phyloP scores from a whole-genome alignment of 2,113 vertebrate species.

The Festucalex cinctus region DNA sequence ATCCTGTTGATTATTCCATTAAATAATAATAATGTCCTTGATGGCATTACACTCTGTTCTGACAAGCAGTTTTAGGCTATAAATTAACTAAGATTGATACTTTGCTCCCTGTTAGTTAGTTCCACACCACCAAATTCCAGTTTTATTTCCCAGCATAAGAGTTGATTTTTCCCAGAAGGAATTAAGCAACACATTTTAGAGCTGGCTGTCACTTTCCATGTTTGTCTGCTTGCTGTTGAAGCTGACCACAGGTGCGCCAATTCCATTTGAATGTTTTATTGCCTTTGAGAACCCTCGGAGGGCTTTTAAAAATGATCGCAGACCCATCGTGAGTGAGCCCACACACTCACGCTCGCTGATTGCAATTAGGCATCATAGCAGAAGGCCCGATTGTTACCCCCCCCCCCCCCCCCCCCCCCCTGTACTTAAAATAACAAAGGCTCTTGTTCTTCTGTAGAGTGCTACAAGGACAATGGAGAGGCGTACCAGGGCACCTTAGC shows the following conservation, averaged over 20 bases:
- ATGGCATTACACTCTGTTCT: too few species aligned
- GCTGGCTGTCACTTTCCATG: slow-evolving; percentile 46
- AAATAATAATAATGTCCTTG: too few species aligned
- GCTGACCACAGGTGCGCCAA: slow-evolving; percentile 13
- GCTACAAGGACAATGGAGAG: slow-evolving; percentile 86
- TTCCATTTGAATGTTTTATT: slow-evolving; percentile 42
- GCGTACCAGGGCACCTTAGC: slow-evolving; percentile 85
- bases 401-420: not conserved
- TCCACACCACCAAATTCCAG: not conserved
- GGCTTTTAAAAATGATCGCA: slow-evolving; percentile 10
- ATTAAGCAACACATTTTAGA: slow-evolving; percentile 44
- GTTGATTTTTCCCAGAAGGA: not conserved
- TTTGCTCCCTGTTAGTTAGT: not conserved
- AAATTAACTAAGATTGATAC: too few species aligned
- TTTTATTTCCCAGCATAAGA: slow-evolving; percentile 13
- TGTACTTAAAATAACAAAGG: slow-evolving; percentile 22
- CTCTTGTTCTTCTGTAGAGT: slow-evolving; percentile 74
- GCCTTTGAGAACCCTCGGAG: slow-evolving; percentile 30
- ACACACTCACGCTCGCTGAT: not conserved
- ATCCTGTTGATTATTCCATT: too few species aligned
- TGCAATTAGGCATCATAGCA: slow-evolving; percentile 27
- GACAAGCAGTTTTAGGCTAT: too few species aligned
- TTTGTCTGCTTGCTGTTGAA: slow-evolving; percentile 35
- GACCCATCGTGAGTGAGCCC: not conserved
- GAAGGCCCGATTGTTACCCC: not conserved